phyloP scores from a whole-genome alignment of 2,888 invertebrate genomes.

The Smittia sp. region DNA sequence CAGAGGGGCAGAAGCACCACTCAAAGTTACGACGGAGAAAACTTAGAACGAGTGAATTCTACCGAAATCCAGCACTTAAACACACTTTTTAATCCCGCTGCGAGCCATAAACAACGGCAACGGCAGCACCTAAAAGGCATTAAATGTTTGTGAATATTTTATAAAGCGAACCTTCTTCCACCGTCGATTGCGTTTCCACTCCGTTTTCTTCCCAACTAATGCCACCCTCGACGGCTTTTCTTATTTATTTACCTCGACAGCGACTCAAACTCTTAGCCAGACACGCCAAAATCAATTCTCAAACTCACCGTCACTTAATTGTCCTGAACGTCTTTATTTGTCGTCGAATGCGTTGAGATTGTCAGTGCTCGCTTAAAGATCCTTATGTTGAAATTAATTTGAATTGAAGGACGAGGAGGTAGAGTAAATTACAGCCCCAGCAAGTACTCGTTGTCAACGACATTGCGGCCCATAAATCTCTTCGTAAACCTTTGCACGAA shows the following conservation, averaged over 20 bases:
- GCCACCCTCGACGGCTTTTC: neutral
- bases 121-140: slow-evolving; percentile 35
- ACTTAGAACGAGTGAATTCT: neutral
- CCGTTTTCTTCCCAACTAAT: slow-evolving; percentile 7
- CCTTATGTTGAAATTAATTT: slow-evolving; percentile 4
- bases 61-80: slow-evolving; percentile 31
- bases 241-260: slow-evolving; percentile 24
- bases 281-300: neutral
- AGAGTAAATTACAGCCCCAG: neutral
- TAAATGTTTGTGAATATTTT: slow-evolving; percentile 39
- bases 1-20: slow-evolving; percentile 24
- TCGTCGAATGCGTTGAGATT: slow-evolving; percentile 23
- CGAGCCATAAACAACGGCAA: slow-evolving; percentile 31
- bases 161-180: slow-evolving; percentile 12
- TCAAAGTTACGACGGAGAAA: slow-evolving; percentile 10
- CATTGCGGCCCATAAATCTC: slow-evolving; percentile 32
- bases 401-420: neutral
- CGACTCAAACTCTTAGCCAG: neutral
- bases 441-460: slow-evolving; percentile 35
- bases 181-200: slow-evolving; percentile 38
- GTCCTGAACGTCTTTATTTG: slow-evolving; percentile 38
- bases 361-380: slow-evolving; percentile 8
- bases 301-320: slow-evolving; percentile 15
- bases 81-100: slow-evolving; percentile 37
- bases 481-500: slow-evolving; percentile 19